Percentiles rank a stretch among this genome's conserved stretches.
Conservation (phyloP, 2,797 vertebrate species). For the Gallinago solitaria region DNA sequence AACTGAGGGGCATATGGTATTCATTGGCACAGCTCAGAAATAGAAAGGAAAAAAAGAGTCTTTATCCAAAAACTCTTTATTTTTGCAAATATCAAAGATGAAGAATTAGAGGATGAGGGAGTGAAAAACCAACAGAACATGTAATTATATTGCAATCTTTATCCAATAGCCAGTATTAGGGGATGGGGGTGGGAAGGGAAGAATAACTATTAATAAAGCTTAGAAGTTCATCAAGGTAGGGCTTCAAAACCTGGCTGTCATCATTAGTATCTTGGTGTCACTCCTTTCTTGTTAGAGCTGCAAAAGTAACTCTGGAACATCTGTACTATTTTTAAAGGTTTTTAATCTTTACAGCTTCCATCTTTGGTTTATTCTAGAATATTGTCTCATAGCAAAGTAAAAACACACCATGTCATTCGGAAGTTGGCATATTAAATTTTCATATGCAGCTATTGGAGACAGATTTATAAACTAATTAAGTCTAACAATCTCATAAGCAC, state of each 20-base stretch:
- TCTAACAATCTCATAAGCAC: neutral
- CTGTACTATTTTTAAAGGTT: neutral
- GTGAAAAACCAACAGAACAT: neutral
- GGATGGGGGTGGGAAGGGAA: too few species aligned
- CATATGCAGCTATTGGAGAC: neutral
- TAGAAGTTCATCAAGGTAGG: neutral
- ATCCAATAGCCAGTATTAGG: too few species aligned
- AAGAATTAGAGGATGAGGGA: neutral
- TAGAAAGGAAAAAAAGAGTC: fast-evolving
- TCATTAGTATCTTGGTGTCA: neutral
- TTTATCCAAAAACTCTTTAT: neutral
- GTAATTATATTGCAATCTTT: neutral
- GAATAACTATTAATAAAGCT: neutral
- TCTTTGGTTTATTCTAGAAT: neutral
- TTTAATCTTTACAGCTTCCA: neutral
- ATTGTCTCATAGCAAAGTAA: neutral
- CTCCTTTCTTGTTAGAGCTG: neutral
- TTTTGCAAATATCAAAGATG: neutral
- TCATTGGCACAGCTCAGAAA: neutral
- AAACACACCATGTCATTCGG: neutral
- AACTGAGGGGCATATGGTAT: too few species aligned
- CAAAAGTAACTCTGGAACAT: neutral
- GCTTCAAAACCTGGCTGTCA: neutral
- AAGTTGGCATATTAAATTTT: neutral
- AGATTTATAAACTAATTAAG: constrained; percentile 47